Conservation (phyloP, 2,888 invertebrate genomes). For the Aphidoletes aphidimyza region DNA sequence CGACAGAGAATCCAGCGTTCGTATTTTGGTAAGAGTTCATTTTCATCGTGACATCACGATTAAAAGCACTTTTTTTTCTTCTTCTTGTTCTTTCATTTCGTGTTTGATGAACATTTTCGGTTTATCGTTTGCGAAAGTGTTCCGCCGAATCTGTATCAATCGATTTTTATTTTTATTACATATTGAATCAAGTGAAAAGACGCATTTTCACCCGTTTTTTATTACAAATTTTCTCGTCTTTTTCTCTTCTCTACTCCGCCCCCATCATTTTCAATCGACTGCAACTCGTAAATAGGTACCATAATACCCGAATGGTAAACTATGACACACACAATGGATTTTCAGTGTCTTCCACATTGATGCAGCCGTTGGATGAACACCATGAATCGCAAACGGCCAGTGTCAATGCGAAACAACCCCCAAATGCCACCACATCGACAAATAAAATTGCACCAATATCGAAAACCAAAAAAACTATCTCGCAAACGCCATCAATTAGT, state of each 20-base stretch:
- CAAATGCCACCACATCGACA: background rate
- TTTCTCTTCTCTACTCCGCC: conserved; percentile 1
- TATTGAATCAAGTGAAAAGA: background rate
- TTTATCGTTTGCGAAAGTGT: background rate
- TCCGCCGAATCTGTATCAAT: background rate
- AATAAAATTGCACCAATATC: conserved; percentile 56
- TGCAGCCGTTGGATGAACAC: conserved; percentile 55
- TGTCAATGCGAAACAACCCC: conserved; percentile 56
- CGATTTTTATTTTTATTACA: conserved; percentile 51
- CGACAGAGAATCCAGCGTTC: conserved; percentile 66
- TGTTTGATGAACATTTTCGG: background rate
- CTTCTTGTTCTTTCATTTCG: background rate
- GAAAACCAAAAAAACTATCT: conserved; percentile 57
- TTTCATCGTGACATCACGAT: background rate
- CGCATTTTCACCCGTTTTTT: background rate
- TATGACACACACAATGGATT: conserved; percentile 79
- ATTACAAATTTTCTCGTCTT: conserved; percentile 24
- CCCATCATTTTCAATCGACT: background rate
- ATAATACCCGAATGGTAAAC: conserved; percentile 86
- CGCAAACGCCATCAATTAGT: conserved; percentile 64
- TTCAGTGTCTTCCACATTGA: conserved; percentile 60
- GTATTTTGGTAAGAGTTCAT: conserved; percentile 65
- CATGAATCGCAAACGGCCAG: conserved; percentile 20
- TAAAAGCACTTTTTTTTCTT: background rate
- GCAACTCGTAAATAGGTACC: conserved; percentile 75